A percentile compares a stretch with the other conserved stretches of the same genome.
Conservation (phyloP, 2,797 vertebrate genomes). For the Cyprinodon diabolis region DNA sequence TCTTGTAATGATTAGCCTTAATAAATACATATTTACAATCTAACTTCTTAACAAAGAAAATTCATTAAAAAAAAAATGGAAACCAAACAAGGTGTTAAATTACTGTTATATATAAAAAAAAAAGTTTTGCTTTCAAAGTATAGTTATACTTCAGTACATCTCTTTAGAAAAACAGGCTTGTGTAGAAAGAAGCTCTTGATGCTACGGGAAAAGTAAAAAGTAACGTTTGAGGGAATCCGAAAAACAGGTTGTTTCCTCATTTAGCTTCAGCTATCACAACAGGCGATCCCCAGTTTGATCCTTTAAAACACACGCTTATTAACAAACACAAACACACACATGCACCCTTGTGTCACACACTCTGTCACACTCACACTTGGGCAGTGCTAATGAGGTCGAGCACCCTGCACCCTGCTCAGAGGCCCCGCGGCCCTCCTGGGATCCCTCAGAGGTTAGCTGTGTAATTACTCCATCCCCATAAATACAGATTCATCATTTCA, state of each 20-base stretch:
- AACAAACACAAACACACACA: conserved; percentile 81
- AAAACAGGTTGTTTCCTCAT: conserved; percentile 21
- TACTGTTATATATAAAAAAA: not conserved
- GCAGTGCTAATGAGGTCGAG: conserved; percentile 94
- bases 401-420: conserved; percentile 88
- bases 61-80: not conserved
- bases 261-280: conserved; percentile 50
- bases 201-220: not conserved
- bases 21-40: not conserved
- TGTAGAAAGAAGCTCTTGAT: not conserved
- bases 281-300: conserved; percentile 37
- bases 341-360: conserved; percentile 79
- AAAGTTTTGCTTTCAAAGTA: not conserved
- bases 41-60: not conserved
- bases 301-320: conserved; percentile 67
- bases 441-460: conserved; percentile 93
- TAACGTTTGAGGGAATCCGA: not conserved
- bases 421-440: conserved; percentile 87
- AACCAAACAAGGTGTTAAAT: too few relatives aligned
- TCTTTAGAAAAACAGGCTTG: not conserved
- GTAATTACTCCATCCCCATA: conserved; percentile 90
- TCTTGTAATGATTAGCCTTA: not conserved
- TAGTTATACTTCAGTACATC: not conserved
- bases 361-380: conserved; percentile 81
- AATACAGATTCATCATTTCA: conserved; percentile 96